Evolutionary conservation across 2,113 vertebrate genomes (phyloP).

Genomic region (Asarcornis scutulata): DNA sequence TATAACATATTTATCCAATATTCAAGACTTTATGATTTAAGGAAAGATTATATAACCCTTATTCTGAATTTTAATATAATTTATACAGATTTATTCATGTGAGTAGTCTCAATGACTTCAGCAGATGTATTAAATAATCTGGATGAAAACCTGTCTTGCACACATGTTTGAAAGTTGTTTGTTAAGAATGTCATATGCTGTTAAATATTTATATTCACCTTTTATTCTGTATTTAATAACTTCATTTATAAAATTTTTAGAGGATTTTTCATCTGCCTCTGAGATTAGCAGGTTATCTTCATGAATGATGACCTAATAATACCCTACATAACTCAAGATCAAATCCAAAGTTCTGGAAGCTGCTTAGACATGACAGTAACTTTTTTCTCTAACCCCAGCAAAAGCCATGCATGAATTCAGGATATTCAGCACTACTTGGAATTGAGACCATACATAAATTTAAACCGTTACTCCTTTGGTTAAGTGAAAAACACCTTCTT

Average conservation of each 20-base stretch:
- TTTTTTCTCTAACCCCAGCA: neutral
- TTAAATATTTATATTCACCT: neutral
- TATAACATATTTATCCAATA: neutral
- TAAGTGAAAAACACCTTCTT: constrained; percentile 14
- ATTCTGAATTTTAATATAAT: neutral
- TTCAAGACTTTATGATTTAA: neutral
- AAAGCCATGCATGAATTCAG: neutral
- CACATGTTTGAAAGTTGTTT: neutral
- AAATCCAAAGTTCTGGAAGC: neutral
- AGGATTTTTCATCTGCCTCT: neutral
- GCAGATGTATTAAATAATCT: neutral
- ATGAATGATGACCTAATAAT: neutral
- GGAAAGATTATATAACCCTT: neutral
- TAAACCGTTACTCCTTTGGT: neutral
- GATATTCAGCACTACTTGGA: neutral
- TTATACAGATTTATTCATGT: neutral
- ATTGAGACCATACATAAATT: neutral
- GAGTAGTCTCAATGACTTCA: neutral
- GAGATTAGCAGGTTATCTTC: neutral
- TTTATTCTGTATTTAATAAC: neutral
- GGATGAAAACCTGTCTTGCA: neutral
- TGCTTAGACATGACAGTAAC: neutral
- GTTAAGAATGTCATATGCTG: neutral
- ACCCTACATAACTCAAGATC: neutral
- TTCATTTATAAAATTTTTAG: neutral